Evolutionary conservation across 2,888 invertebrate species (phyloP).

Genomic region (Hanleya hanleyi): DNA sequence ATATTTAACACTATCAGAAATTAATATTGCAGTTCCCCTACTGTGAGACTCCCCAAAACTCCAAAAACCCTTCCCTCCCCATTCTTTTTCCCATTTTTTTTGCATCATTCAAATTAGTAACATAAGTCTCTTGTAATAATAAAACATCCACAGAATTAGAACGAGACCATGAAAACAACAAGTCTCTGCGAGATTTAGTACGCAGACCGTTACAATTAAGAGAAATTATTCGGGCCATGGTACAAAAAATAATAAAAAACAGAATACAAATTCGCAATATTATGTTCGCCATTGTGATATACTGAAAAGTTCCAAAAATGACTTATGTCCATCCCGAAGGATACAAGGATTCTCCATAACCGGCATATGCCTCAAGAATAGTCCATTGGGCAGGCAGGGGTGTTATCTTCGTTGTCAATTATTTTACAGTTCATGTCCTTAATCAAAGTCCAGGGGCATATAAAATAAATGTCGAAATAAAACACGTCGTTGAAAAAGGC

Average conservation of each 20-base stretch:
- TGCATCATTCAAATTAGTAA: neutral
- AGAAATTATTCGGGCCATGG: neutral
- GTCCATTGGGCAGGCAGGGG: no score
- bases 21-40: conserved; percentile 4
- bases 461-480: no score
- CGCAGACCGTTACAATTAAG: conserved; percentile 3
- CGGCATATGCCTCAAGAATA: no score
- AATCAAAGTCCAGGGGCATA: no score
- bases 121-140: neutral
- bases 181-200: neutral
- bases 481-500: no score
- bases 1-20: neutral
- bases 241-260: neutral
- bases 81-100: neutral
- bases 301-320: no score
- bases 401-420: no score
- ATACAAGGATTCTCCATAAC: no score
- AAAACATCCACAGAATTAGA: neutral
- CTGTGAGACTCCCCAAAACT: neutral
- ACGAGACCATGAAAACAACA: neutral
- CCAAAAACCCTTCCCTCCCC: neutral
- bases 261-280: no score
- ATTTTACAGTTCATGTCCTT: no score
- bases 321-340: no score
- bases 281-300: no score